Evolutionary conservation across 2,888 invertebrate genomes (phyloP).

Genomic region (Lamellibrachia columna): DNA sequence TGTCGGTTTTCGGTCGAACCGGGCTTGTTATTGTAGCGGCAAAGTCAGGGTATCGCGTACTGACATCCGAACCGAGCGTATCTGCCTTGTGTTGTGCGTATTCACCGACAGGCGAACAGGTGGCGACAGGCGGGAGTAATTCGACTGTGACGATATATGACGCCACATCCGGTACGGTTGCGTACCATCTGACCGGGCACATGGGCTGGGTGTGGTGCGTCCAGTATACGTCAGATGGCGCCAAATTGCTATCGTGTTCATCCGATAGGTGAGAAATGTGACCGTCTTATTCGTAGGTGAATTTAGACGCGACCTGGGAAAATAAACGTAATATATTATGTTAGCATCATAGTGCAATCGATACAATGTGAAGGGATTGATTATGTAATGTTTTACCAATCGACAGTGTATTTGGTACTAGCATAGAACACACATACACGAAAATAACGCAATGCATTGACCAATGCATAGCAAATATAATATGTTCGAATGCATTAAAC

Average conservation of each 20-base stretch:
- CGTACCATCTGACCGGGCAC: conserved; percentile 25
- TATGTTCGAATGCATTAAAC: not conserved
- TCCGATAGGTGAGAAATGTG: conserved; percentile 31
- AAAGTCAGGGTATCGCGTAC: conserved; percentile 20
- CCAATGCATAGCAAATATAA: not conserved
- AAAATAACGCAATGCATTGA: not conserved
- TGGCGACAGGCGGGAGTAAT: conserved; percentile 34
- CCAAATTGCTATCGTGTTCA: conserved; percentile 32
- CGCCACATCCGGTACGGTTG: conserved; percentile 20
- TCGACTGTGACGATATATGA: conserved; percentile 30
- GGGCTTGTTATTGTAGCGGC: conserved; percentile 25
- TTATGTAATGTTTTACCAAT: not conserved
- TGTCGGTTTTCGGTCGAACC: conserved; percentile 20
- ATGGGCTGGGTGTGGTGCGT: conserved; percentile 37
- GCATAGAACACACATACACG: not conserved
- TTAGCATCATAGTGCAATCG: not conserved
- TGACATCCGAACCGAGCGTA: not conserved
- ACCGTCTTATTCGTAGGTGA: not conserved
- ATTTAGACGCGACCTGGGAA: not conserved
- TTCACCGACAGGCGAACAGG: conserved; percentile 24
- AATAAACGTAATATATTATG: not conserved
- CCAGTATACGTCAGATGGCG: conserved; percentile 25
- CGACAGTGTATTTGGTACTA: not conserved
- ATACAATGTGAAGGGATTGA: not conserved
- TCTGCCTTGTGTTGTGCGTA: conserved; percentile 25